phyloP scores from a whole-genome alignment of 2,113 vertebrate genomes.

The Alethe castanea region DNA sequence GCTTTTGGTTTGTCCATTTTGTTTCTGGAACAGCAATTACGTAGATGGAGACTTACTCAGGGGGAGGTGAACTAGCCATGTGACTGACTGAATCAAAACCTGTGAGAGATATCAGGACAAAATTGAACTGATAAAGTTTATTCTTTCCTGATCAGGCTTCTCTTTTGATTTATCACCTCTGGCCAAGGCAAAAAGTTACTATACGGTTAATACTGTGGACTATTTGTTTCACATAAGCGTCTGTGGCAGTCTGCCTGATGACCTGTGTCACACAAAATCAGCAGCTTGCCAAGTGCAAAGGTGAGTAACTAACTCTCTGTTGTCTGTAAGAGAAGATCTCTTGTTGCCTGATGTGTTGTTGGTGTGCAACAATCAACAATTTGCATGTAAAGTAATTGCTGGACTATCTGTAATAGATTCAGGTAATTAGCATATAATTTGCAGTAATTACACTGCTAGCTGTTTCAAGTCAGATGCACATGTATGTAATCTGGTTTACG shows the following conservation, averaged over 20 bases:
- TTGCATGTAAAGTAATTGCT: not conserved
- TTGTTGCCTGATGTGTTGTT: not conserved
- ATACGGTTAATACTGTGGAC: constrained; percentile 64
- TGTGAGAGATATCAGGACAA: not conserved
- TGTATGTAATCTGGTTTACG: not conserved
- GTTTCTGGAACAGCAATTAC: not conserved
- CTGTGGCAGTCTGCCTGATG: constrained; percentile 73
- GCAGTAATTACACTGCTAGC: not conserved
- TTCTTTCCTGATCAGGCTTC: constrained; percentile 71
- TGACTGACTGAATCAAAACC: not conserved
- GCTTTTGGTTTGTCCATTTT: not conserved
- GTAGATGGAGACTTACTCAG: not conserved
- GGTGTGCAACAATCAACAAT: not conserved
- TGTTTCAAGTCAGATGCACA: not conserved
- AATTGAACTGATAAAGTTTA: not conserved
- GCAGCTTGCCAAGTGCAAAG: constrained; percentile 85
- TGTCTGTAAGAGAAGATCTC: not conserved
- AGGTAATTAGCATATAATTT: not conserved
- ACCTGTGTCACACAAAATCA: constrained; percentile 68
- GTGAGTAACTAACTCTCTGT: constrained; percentile 61
- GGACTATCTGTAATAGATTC: not conserved
- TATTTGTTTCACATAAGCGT: constrained; percentile 88
- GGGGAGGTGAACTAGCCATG: not conserved
- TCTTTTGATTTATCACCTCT: constrained; percentile 89
- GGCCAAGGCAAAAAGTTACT: constrained; percentile 69